Percentiles rank a stretch among this genome's conserved stretches.
These are phyloP conservation scores for Linnaemya vulpina DNA, from an alignment of 2,888 invertebrate species.

Conservation along the genomic window DNA sequence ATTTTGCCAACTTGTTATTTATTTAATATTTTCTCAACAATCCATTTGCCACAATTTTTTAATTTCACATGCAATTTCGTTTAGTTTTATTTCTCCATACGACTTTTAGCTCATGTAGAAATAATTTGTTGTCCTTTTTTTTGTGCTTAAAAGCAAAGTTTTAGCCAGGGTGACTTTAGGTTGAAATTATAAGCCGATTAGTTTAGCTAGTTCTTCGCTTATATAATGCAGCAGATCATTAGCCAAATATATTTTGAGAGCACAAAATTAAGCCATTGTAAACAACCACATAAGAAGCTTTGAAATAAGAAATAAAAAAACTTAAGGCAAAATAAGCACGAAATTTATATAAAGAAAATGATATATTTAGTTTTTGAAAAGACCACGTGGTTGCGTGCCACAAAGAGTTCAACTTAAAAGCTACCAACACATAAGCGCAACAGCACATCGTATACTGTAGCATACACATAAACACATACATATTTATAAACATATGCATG, in stretches of 20 bases:
- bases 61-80: constrained; percentile 39
- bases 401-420: constrained; percentile 24
- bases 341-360: background rate
- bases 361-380: constrained; percentile 1
- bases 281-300: background rate
- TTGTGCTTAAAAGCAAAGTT: background rate
- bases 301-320: background rate
- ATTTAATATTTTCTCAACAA: background rate
- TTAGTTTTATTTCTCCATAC: background rate
- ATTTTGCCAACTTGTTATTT: constrained; percentile 2
- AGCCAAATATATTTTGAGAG: background rate
- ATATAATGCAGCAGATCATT: constrained; percentile 11
- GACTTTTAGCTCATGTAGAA: background rate
- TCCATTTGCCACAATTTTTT: constrained; percentile 4
- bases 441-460: background rate
- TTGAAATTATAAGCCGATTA: constrained; percentile 23
- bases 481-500: background rate
- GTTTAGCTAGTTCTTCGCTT: background rate
- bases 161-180: constrained; percentile 1
- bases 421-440: background rate
- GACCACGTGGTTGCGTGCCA: constrained; percentile 60
- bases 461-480: background rate
- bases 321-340: background rate
- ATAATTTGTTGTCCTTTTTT: constrained; percentile 6
- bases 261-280: background rate